Evolutionary conservation across 2,113 vertebrate species (phyloP).

Genomic region (Tretioscincus oriximinensis): DNA sequence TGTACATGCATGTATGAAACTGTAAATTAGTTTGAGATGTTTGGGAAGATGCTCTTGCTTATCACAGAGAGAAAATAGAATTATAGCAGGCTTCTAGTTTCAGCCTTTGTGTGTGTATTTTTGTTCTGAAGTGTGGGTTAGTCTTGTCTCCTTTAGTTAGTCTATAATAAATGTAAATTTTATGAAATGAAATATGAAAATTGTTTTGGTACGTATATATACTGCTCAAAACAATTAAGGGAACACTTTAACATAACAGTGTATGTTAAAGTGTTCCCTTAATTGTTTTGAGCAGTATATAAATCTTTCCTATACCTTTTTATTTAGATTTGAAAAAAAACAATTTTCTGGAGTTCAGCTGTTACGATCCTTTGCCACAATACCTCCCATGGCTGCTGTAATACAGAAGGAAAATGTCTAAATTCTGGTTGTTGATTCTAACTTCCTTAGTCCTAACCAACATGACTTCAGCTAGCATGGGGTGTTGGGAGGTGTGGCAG

Average conservation of each 20-base stretch:
- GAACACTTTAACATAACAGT: no score
- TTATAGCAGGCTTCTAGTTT: slow-evolving; percentile 24
- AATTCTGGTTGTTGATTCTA: neutral
- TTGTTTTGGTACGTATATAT: slow-evolving; percentile 17
- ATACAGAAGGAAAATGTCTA: no score
- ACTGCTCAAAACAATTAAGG: no score
- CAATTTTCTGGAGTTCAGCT: no score
- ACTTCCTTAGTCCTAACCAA: neutral
- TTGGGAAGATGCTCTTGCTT: slow-evolving; percentile 32
- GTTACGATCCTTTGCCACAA: no score
- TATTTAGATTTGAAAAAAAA: no score
- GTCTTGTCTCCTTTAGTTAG: slow-evolving; percentile 22
- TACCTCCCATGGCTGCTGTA: no score
- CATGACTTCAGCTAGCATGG: no score
- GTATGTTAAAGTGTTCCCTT: no score
- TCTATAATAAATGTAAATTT: slow-evolving; percentile 21
- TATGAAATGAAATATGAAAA: slow-evolving; percentile 14
- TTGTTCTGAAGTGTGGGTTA: neutral
- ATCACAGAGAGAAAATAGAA: slow-evolving; percentile 37
- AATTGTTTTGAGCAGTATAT: no score
- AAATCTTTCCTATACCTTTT: no score
- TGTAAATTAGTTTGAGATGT: slow-evolving; percentile 52
- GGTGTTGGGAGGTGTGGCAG: neutral
- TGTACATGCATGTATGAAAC: slow-evolving; percentile 62
- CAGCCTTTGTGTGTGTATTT: slow-evolving; percentile 2